A percentile compares a stretch with the other conserved stretches of the same genome.
phyloP scores from a whole-genome alignment of 1,140 invertebrate species.

The Hetaerina americana region DNA sequence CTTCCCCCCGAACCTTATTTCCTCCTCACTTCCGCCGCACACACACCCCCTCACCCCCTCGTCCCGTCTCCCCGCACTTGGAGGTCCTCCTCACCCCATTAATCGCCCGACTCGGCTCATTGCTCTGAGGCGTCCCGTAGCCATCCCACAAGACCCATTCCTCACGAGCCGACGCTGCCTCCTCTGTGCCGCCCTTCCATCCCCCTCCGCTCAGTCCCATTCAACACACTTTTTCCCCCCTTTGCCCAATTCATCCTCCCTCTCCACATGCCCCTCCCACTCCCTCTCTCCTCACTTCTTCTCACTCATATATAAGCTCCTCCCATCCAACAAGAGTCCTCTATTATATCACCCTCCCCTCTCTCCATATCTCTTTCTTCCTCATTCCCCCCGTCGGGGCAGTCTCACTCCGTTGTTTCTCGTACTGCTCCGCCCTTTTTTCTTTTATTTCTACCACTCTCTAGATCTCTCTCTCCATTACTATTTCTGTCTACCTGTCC shows the following conservation, averaged over 20 bases:
- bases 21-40: neutral
- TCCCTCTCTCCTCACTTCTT: neutral
- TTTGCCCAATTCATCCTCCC: too few relatives aligned
- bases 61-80: neutral
- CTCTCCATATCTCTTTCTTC: too few relatives aligned
- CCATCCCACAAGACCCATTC: neutral
- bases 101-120: neutral
- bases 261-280: neutral
- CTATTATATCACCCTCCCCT: too few relatives aligned
- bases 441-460: too few relatives aligned
- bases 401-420: too few relatives aligned
- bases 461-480: too few relatives aligned
- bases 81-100: neutral
- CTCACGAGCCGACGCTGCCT: neutral
- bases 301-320: too few relatives aligned
- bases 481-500: too few relatives aligned
- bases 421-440: too few relatives aligned
- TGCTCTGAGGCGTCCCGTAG: neutral
- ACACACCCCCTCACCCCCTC: neutral
- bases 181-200: neutral
- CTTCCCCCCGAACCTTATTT: neutral
- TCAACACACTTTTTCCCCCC: neutral
- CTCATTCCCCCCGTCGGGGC: too few relatives aligned
- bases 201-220: neutral
- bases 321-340: too few relatives aligned